Percentiles rank a stretch among this genome's conserved stretches.
These are phyloP conservation scores for Heteractis magnifica DNA, from an alignment of 92 coral and sea anemone genomes.

Conservation along the genomic window DNA sequence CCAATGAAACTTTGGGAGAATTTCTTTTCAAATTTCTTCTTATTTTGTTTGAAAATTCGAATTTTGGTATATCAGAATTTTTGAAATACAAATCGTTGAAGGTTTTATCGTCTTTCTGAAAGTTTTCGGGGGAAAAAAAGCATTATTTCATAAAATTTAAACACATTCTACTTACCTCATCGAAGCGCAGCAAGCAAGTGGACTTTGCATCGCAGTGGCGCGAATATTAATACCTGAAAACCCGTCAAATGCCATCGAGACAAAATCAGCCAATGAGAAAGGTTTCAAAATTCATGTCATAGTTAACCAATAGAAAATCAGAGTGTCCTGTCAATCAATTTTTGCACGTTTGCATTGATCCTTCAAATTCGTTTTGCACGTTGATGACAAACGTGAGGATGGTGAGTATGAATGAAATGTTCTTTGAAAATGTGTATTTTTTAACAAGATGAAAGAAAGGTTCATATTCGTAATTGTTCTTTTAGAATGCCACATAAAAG, in stretches of 20 bases:
- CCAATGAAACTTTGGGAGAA: too few relatives aligned
- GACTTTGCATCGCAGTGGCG: neutral
- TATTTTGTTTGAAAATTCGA: neutral
- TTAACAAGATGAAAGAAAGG: neutral
- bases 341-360: neutral
- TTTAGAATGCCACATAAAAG: neutral
- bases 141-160: neutral
- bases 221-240: neutral
- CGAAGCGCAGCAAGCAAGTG: neutral
- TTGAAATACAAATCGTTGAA: neutral
- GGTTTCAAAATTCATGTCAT: neutral
- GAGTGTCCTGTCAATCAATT: neutral
- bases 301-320: neutral
- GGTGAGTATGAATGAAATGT: neutral
- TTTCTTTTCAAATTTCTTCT: neutral
- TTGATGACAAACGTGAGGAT: neutral
- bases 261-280: neutral
- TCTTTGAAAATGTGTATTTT: neutral
- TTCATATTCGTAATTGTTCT: neutral
- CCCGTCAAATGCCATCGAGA: neutral
- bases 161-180: neutral
- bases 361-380: neutral
- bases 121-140: neutral
- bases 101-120: too few relatives aligned
- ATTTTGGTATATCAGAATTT: neutral